Base-by-base conservation (phyloP, 2,888 invertebrate genomes). In the Oscheius sp. region DNA sequence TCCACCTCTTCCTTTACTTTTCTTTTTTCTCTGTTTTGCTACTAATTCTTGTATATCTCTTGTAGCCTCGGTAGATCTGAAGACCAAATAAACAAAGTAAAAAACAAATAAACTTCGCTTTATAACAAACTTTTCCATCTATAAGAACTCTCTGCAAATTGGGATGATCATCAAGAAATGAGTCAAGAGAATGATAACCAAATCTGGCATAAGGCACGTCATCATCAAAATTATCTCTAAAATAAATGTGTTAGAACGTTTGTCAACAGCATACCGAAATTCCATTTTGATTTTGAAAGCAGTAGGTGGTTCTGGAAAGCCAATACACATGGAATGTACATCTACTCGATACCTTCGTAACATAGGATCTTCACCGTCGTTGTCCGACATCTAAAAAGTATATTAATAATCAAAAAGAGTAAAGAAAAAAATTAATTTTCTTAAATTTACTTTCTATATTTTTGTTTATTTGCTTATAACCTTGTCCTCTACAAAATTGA, bases 151-250 rank as follows among this genome's bases (percentile, higher is more conserved):
- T 28, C n/a, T 36, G 14, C 50, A 64, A 26, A 26, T 50, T 26
- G 9, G 64, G 64, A 33, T 64, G 64, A 51, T 64, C 64, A 22
- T 64, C 26, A 26, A 64, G 51, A 24, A 51, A 64, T 6, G 51
- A 36, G 1, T 50, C 54, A 12, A 64, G 28, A 14, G 50, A 22
- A 20, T 24, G 20, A 28, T 64, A 64, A 9, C 64, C 64, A 30
- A 59, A 59, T 26, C 41, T 38, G 8, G 28, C 14, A 44, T 44
- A 59, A 17, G 59, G 59, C 2, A 59, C 59, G 26, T 59, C 59
- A 26, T 59, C 59, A 17, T 41, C 59, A 44, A 59, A 59, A 30
- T 59, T 44, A 17, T 1, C 36, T 8, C 33, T 38, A 33, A 38
- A 41, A 44, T 2, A 26, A 28, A 59, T 14, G 17, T 54, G 36